Evolutionary conservation across 2,888 invertebrate genomes (phyloP), one percentile per base, ranked within the genome.

Genomic region (Macaria notata): DNA sequence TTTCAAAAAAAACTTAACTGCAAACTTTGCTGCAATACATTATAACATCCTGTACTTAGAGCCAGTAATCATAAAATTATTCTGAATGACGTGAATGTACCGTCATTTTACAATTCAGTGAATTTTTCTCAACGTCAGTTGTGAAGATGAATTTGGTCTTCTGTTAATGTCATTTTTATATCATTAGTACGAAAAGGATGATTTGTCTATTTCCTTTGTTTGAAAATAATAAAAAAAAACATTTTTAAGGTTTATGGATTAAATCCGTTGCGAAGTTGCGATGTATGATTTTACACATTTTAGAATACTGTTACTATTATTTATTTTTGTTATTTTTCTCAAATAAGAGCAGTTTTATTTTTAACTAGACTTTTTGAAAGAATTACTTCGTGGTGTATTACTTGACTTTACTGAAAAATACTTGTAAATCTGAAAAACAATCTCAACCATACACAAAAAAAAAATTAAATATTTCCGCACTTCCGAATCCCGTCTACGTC

Each of bases 121-220:
- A 53, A 31, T 44, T 50, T 50, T 50, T 50, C 50, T 44, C 50
- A 50, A 50, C 50, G 29, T 44, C 1, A 36, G 33, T 50, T 50
- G n/a, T 38, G 50, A 50, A 50, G 38, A 36, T 5, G 19, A 36
- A 36, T 36, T 36, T 36, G 4, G 31, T 43, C 49, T 49, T 49
- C 42, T 48, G 29, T 30, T 5, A 41, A 49, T 31, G 42, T 43
- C 31, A 29, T 49, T 29, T 49, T 29, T 31, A 42, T 9, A 43
- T 9, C 31, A 33, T 31, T 30, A 19, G 19, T 19, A 19, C 19
- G 19, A 19, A 19, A 19, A 1, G 2, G 19, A 19, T 19, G 19
- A 19, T 19, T 19, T 19, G 2, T 19, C 19, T 19, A 19, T 19
- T 19, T 19, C 19, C 19, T 19, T 19, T 19, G 19, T 19, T 19